Percentiles rank a stretch among this genome's conserved stretches.
phyloP scores from a whole-genome alignment of 2,888 invertebrate genomes.

The Hipparchia semele region DNA sequence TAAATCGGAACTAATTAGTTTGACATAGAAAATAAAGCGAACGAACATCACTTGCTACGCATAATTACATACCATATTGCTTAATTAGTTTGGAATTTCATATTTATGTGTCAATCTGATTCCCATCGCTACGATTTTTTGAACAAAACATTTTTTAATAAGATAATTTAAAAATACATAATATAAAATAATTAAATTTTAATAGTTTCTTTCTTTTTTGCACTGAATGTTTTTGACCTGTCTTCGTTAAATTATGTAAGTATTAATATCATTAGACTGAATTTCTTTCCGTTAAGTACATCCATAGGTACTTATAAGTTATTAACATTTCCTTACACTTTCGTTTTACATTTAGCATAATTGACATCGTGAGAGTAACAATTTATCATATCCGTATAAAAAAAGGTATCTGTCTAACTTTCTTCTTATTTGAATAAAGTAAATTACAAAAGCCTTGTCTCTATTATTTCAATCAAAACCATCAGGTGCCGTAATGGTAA shows the following conservation, averaged over 20 bases:
- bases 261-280: too few species aligned
- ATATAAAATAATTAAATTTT: too few species aligned
- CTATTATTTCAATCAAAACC: constrained; percentile 43
- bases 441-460: neutral
- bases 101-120: constrained; percentile 28
- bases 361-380: neutral
- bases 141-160: neutral
- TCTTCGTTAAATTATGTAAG: too few species aligned
- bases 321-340: neutral
- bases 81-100: constrained; percentile 31
- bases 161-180: too few species aligned
- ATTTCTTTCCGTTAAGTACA: too few species aligned
- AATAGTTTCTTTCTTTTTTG: too few species aligned
- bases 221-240: too few species aligned
- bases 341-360: neutral
- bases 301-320: too few species aligned
- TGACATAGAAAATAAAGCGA: constrained; percentile 32
- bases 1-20: constrained; percentile 31
- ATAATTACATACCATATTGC: constrained; percentile 27
- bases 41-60: constrained; percentile 28
- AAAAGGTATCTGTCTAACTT: neutral
- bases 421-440: neutral
- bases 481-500: constrained; percentile 35
- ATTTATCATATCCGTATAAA: neutral
- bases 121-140: constrained; percentile 1